Evolutionary conservation across 2,797 vertebrate species (phyloP), one percentile per base, ranked within the genome.

Genomic region (Numenius phaeopus): DNA sequence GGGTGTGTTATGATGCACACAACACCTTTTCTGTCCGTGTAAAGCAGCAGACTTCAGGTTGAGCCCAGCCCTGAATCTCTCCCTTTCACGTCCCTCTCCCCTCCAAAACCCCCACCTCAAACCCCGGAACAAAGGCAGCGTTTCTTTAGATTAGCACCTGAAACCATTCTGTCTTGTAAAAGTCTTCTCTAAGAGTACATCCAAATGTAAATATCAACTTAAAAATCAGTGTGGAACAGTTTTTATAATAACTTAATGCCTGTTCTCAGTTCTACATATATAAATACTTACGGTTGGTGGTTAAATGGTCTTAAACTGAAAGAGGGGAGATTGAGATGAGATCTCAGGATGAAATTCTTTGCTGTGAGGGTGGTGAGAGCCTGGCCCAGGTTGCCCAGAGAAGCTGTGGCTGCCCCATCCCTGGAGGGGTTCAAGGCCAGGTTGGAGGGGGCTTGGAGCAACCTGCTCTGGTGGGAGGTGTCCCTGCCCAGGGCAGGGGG

Each of bases 121-220:
- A 1, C 15, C 44, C 32, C 0, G 0, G 24, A 3, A 8, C 3
- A 10, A 7, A 26, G 34, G 54, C 10, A 9, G 4, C 1, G 0
- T 54, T 61, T 77, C 87, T 57, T 62, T 11, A 50, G 23, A 7
- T 27, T 4, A 32, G 18, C 47, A 32, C 54, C 40, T 21, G 20
- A 40, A 66, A 5, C 16, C 10, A 7, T 34, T 67, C 57, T 6
- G 23, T 17, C 8, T 20, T 42, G 26, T 50, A 8, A 5, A 17
- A 13, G 10, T n/a, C 23, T 42, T 11, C n/a, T 42, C 11, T 24
- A 15, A 30, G 39, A 49, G 5, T 13, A 5, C 7, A 18, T 26
- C 30, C 42, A 42, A 14, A 22, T 11, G 2, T 1, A 24, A 27
- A 4, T 27, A 16, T 10, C 14, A 24, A 29, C 19, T 27, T 9